Evolutionary conservation across 2,797 vertebrate species (phyloP), one percentile per base, ranked within the genome.

Genomic region (Coregonus ussuriensis): DNA sequence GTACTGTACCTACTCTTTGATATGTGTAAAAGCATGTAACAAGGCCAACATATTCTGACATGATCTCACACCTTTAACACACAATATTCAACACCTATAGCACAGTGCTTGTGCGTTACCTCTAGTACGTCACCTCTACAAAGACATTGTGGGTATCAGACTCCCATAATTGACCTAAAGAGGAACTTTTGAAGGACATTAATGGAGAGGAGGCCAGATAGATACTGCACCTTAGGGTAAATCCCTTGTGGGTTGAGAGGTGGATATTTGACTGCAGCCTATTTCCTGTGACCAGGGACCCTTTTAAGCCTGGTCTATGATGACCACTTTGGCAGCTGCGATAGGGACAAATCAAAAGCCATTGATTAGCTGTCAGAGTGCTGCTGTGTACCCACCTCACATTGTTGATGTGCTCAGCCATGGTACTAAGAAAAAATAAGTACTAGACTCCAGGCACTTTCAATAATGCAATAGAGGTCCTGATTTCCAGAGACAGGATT

Each of bases 301-400:
- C 77, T 74, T 85, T 81, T 77, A 81, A 83, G 66, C 77, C 77
- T 1, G 69, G 75, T 65, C 70, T 21, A 18, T 21, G 41, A 47
- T 37, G 68, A 51, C 68, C 41, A 7, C 37, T 71, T 70, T 83
- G 84, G 74, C 47, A 66, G 79, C 74, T 74, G 54, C 78, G 78
- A 82, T 75, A 67, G 74, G 77, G 75, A 54, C 78, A 74, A 82
- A 81, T 78, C 81, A 79, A 82, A 83, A 80, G 47, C 3, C 74
- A 86, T 82, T 63, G 77, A 85, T 83, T 80, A 37, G 52, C 80
- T 71, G 79, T 84, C 81, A 75, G 53, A 76, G 53, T 74, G 69
- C 80, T 75, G 68, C 74, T 13, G 9, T 29, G 59, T 71, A 25
- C 35, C 25, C 25, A 25, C 25, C 25, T 47, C 41, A 47, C 7